Evolutionary conservation across 1,140 invertebrate species (phyloP), one percentile per base, ranked within the genome.

Genomic region (Tetramorium alpestre): DNA sequence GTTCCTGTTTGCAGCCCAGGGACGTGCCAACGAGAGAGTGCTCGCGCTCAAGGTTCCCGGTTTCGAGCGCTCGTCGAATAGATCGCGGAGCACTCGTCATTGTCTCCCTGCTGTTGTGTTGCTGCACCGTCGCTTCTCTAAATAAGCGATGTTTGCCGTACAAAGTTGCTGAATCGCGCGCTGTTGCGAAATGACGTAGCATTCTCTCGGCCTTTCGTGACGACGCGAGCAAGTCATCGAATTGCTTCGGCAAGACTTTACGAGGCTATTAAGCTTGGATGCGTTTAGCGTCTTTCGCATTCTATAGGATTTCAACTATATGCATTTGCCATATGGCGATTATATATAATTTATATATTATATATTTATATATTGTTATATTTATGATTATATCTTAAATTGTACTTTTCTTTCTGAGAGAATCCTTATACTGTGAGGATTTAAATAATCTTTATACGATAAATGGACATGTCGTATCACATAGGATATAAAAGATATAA

Each of bases 1-100:
- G 91, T 94, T 95, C 93, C 94, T 94, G 94, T 93, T 94, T 94
- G 92, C 88, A 80, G 86, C 88, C 86, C 92, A 92, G 89, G 92
- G 91, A 88, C 92, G 90, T 93, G 89, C 81, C 88, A 90, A 85
- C 76, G 47, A 78, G 76, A 41, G 28, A 49, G 86, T 78, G 69
- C 88, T 87, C 87, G 86, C 87, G 87, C 89, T 92, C 92, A 92
- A 93, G 92, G 92, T 91, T 90, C 72, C 77, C 62, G 60, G 22
- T 69, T 89, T 22, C 65, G 69, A 62, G 44, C 38, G 62, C 69
- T 77, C 65, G 73, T 72, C 80, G 60, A n/a, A 54, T 18, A n/a
- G 33, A 4, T n/a, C 62, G 44, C 11, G 44, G 28, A 18, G 56
- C 25, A 6, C 51, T 16, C 65, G 51, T 67, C 49, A 56, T 87